Conservation (phyloP, 1,140 invertebrate species). For the Danaus melanippus region DNA sequence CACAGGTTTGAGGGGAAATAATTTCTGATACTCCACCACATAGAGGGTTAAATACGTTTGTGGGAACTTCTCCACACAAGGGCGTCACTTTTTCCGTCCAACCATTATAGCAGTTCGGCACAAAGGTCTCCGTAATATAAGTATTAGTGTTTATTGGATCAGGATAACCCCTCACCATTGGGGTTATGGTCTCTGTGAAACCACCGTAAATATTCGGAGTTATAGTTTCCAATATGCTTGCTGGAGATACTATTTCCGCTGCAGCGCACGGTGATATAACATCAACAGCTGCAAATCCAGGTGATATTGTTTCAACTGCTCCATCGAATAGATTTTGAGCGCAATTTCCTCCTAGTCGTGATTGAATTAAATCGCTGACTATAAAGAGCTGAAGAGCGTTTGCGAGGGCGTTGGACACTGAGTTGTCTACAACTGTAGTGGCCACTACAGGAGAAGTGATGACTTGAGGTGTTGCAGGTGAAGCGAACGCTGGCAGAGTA, state of each 20-base stretch:
- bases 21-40: conserved; percentile 19
- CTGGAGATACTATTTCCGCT: conserved; percentile 12
- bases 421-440: conserved; percentile 40
- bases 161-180: conserved; percentile 14
- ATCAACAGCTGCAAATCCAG: conserved; percentile 10
- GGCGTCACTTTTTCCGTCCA: conserved; percentile 21
- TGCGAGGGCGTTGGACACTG: conserved; percentile 38
- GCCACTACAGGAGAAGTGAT: conserved; percentile 12
- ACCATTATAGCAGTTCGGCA: conserved; percentile 19
- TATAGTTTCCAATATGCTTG: conserved; percentile 16
- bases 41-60: not conserved
- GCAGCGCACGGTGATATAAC: conserved; percentile 9
- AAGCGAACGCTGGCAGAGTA: conserved; percentile 2
- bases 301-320: conserved; percentile 18
- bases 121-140: conserved; percentile 10
- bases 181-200: conserved; percentile 15
- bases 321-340: conserved; percentile 8
- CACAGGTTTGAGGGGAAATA: conserved; percentile 6
- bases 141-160: conserved; percentile 14
- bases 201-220: conserved; percentile 19
- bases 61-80: conserved; percentile 4
- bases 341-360: conserved; percentile 15
- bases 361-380: conserved; percentile 38
- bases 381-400: conserved; percentile 46
- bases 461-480: conserved; percentile 12